Base-by-base conservation (phyloP, 30 jellyfish, hydroid and myxozoan genomes). In the Aurelia coerulea region DNA sequence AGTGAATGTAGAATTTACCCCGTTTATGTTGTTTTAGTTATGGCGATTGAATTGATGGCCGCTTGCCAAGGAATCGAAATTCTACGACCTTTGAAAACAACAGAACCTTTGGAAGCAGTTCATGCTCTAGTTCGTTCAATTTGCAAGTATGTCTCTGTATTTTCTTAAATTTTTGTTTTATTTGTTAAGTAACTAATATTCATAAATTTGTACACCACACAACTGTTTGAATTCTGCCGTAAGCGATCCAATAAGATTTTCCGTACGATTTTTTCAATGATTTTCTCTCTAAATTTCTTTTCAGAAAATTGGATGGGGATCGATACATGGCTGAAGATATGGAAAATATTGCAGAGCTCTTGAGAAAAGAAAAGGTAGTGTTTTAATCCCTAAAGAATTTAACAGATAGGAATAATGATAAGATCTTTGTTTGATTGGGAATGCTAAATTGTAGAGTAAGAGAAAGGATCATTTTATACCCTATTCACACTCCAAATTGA, bases 61-160 rank as follows among this genome's bases (percentile, higher is more conserved):
- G 98, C 98, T 5, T 94, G 98, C 66, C 98, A 94, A 81, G 98
- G 98, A 33, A 69, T 94, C 46, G 97, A 94, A n/a, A 70, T 94
- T 41, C 79, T 94, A 66, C 91, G 97, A 0, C 98, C 98, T 15
- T 62, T 94, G 83, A 94, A 83, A 51, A 88, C 94, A 42, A 94
- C 97, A 31, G 97, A 88, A 54, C 97, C 97, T n/a, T 86, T 94
- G 31, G 97, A 94, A 82, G 97, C 98, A 16, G 91, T 94, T 17
- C 78, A 94, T 75, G 75, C 82, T 2, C 78, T 90, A 10, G 96
- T 94, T 35, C 96, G 98, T 49, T 10, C 97, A 18, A 84, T 89
- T 14, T 94, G 89, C 90, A 85, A 81, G 98, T 92, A 85, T 9
- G 97, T 74, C 2, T 58, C 52, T 50, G 37, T 60, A 4, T 31